A percentile compares a stretch with the other conserved stretches of the same genome.
Evolutionary conservation across 2,888 invertebrate species (phyloP).

Genomic region (Apodemia hepburni): DNA sequence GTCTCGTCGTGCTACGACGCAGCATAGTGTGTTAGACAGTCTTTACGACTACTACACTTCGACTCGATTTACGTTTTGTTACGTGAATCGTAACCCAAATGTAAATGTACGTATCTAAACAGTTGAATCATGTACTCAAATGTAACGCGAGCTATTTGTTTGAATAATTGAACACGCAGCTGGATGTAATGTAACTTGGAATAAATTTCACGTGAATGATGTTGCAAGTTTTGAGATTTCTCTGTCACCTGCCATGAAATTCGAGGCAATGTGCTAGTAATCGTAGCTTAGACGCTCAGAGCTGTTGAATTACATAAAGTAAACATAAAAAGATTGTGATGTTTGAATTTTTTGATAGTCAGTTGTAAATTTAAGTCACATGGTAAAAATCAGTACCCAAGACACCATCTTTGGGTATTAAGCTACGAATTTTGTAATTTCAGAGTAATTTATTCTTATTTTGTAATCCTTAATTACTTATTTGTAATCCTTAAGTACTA

Average conservation of each 20-base stretch:
- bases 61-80: too few relatives aligned
- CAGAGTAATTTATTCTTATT: too few relatives aligned
- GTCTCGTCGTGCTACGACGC: too few relatives aligned
- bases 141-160: background rate
- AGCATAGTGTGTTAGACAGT: too few relatives aligned
- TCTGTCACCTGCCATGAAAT: background rate
- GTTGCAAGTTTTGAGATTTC: background rate
- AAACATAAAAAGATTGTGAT: background rate
- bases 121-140: background rate
- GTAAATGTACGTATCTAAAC: background rate
- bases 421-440: too few relatives aligned
- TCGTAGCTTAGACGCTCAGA: background rate
- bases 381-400: too few relatives aligned
- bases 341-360: background rate
- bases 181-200: constrained; percentile 3
- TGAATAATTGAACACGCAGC: constrained; percentile 11
- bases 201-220: background rate
- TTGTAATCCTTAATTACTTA: too few relatives aligned
- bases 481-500: too few relatives aligned
- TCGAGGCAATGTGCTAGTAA: background rate
- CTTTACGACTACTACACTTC: too few relatives aligned
- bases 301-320: background rate
- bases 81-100: too few relatives aligned
- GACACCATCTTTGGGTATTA: too few relatives aligned
- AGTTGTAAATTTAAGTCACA: too few relatives aligned